A percentile compares a stretch with the other conserved stretches of the same genome.
Conservation (phyloP, 2,888 invertebrate genomes). For the Amphipyra berbera region DNA sequence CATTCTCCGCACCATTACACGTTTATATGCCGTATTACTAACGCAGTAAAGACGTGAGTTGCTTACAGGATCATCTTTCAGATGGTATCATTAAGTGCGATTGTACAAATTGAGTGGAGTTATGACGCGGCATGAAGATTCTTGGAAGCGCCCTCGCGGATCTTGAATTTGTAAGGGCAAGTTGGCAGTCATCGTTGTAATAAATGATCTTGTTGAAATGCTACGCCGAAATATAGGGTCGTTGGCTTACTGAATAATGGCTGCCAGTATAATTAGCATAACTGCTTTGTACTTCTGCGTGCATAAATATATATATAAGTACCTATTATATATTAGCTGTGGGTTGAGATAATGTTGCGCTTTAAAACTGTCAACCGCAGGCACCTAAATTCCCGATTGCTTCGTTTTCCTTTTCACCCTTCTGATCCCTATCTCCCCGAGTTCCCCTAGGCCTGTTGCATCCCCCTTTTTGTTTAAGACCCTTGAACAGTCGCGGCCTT, state of each 20-base stretch:
- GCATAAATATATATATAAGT: constrained; percentile 46
- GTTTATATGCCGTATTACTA: constrained; percentile 59
- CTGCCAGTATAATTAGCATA: constrained; percentile 57
- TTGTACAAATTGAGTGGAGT: constrained; percentile 70
- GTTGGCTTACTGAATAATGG: constrained; percentile 57
- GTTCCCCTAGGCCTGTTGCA: constrained; percentile 52
- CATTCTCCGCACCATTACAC: constrained; percentile 44
- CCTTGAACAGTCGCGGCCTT: constrained; percentile 24
- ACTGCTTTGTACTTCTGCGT: constrained; percentile 50
- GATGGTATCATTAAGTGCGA: constrained; percentile 66
- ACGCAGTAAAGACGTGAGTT: constrained; percentile 57
- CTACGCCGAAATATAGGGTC: constrained; percentile 49
- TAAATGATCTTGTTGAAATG: constrained; percentile 62
- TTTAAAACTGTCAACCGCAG: constrained; percentile 67
- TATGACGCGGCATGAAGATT: constrained; percentile 65
- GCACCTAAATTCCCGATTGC: constrained; percentile 30
- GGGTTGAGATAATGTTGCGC: constrained; percentile 54
- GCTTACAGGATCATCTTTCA: constrained; percentile 47
- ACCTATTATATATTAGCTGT: constrained; percentile 41
- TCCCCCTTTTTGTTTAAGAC: constrained; percentile 37
- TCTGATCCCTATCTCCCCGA: constrained; percentile 30
- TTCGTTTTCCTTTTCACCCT: constrained; percentile 31
- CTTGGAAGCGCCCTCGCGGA: constrained; percentile 50
- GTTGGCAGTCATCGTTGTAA: constrained; percentile 60
- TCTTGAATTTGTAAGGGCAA: constrained; percentile 61